Conservation (phyloP, 1,140 invertebrate species). For the Ips typographus region DNA sequence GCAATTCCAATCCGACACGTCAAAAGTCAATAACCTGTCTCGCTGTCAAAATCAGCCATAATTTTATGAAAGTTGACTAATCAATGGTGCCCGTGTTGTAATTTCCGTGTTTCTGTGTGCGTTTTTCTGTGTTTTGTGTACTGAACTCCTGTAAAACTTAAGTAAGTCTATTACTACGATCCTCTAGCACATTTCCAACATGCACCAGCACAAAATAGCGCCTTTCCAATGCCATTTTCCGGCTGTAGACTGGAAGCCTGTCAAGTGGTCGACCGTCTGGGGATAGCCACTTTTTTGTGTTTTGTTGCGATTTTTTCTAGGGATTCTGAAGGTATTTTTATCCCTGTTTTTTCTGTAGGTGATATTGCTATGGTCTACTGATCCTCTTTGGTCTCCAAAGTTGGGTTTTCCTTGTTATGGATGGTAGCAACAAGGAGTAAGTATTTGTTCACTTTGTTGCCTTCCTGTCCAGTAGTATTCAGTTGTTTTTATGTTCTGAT, state of each 20-base stretch:
- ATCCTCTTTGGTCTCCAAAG: not conserved
- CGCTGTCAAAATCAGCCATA: slow-evolving; percentile 28
- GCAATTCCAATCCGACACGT: not conserved
- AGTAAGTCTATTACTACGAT: slow-evolving; percentile 10
- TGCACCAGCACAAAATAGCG: slow-evolving; percentile 10
- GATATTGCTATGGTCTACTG: slow-evolving; percentile 25
- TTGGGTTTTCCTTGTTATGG: slow-evolving; percentile 29
- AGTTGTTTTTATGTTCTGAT: not conserved
- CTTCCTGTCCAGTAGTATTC: slow-evolving; percentile 1
- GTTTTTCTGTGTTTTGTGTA: not conserved
- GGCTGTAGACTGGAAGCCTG: slow-evolving; percentile 2
- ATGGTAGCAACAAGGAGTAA: slow-evolving; percentile 33
- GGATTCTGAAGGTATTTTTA: slow-evolving; percentile 15
- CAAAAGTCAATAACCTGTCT: slow-evolving; percentile 14
- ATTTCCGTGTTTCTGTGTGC: not conserved
- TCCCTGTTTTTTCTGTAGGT: slow-evolving; percentile 23
- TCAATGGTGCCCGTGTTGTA: slow-evolving; percentile 20
- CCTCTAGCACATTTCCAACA: not conserved
- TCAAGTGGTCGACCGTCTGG: slow-evolving; percentile 24
- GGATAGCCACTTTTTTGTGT: not conserved
- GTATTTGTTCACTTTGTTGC: slow-evolving; percentile 1
- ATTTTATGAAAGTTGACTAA: slow-evolving; percentile 22
- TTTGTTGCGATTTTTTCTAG: slow-evolving; percentile 14
- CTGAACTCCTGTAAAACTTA: slow-evolving; percentile 1
- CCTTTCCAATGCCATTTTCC: not conserved